Evolutionary conservation across 2,797 vertebrate genomes (phyloP).

Genomic region (Sphenodon punctatus): DNA sequence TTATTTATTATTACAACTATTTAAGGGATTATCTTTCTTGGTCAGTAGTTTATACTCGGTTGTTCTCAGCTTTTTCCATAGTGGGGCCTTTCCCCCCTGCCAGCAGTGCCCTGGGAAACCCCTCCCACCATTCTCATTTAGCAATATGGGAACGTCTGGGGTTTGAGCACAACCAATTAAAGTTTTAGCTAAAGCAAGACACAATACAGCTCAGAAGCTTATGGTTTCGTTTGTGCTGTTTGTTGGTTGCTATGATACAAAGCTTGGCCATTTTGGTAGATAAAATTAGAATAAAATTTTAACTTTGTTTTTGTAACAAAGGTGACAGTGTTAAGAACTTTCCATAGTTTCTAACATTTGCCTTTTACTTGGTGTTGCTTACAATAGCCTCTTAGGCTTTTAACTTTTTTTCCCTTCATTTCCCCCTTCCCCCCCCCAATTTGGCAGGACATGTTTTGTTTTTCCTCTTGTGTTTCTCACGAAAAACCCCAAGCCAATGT

Average conservation of each 20-base stretch:
- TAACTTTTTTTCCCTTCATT: conserved; percentile 11
- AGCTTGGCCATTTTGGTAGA: background rate
- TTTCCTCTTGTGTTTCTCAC: background rate
- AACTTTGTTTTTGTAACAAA: background rate
- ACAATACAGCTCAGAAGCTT: background rate
- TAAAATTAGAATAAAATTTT: conserved; percentile 6
- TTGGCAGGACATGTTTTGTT: background rate
- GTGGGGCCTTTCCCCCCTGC: background rate
- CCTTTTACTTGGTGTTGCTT: background rate
- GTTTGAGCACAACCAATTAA: background rate
- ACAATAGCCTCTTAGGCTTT: background rate
- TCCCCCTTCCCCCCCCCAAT: background rate
- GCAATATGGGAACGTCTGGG: background rate
- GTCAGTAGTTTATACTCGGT: too few species aligned
- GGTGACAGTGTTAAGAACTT: background rate
- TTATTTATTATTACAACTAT: too few species aligned
- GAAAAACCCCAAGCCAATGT: background rate
- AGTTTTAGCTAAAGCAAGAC: conserved; percentile 16
- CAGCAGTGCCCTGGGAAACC: background rate
- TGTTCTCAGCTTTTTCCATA: background rate
- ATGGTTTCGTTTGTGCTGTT: conserved; percentile 16
- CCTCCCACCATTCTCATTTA: background rate
- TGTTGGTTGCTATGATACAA: conserved; percentile 16
- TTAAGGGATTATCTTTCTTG: background rate
- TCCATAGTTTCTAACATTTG: background rate